phyloP scores from a whole-genome alignment of 2,113 vertebrate species.

The Chionis minor region DNA sequence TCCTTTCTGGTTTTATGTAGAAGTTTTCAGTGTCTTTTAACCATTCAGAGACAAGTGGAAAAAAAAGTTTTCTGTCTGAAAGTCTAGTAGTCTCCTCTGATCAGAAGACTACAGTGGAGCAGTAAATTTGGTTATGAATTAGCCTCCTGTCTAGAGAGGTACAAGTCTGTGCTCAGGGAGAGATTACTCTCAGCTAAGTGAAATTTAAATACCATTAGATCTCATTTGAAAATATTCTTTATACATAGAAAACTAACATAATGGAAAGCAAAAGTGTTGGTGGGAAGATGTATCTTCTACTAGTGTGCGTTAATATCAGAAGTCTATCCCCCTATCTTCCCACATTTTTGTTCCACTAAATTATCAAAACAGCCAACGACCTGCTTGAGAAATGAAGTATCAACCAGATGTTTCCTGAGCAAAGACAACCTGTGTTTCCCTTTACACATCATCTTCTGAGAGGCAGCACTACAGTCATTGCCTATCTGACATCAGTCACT shows the following conservation, averaged over 20 bases:
- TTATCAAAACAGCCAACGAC: constrained; percentile 58
- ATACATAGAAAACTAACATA: neutral
- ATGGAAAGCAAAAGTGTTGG: neutral
- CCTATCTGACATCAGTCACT: constrained; percentile 49
- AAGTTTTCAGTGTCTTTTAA: neutral
- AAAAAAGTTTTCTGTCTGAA: neutral
- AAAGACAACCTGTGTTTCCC: constrained; percentile 72
- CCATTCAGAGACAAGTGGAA: neutral
- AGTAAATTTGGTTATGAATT: neutral
- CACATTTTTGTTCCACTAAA: constrained; percentile 67
- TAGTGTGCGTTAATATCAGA: neutral
- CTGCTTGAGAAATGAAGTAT: constrained; percentile 61
- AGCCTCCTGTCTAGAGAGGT: neutral
- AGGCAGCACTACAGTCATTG: neutral
- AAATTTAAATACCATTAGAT: neutral
- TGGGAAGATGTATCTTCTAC: neutral
- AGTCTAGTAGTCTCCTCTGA: neutral
- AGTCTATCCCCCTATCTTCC: constrained; percentile 46
- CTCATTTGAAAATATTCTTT: neutral
- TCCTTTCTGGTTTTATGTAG: neutral
- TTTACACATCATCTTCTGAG: constrained; percentile 68
- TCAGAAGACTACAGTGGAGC: neutral
- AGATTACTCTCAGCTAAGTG: neutral
- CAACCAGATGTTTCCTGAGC: constrained; percentile 83
- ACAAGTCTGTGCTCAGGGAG: neutral